Percentiles rank a stretch among this genome's conserved stretches.
Conservation (phyloP, 2,797 vertebrate species). For the Platalea minor region DNA sequence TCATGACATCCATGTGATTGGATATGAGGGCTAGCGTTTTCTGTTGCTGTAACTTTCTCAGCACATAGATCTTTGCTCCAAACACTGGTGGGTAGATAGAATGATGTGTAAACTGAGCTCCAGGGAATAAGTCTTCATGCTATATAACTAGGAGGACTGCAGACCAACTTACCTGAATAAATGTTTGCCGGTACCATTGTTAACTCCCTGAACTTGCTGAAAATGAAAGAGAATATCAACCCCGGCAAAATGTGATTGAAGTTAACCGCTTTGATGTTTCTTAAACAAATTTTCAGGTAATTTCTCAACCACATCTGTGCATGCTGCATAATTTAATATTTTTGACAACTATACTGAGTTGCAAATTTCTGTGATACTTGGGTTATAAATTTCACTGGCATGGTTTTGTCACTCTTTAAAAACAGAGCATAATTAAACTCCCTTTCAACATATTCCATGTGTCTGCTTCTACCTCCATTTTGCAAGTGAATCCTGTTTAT, state of each 20-base stretch:
- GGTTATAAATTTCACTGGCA: constrained; percentile 45
- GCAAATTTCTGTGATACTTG: constrained; percentile 53
- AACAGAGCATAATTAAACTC: neutral
- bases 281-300: constrained; percentile 36
- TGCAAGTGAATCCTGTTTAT: constrained; percentile 38
- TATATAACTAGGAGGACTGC: neutral
- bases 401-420: constrained; percentile 44
- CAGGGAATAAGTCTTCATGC: neutral
- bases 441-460: neutral
- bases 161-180: neutral
- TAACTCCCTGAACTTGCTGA: constrained; percentile 17
- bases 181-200: neutral
- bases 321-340: constrained; percentile 46
- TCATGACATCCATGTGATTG: neutral
- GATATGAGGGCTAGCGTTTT: neutral
- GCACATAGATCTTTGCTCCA: neutral
- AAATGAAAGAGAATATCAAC: constrained; percentile 23
- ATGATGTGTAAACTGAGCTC: neutral
- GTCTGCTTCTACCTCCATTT: constrained; percentile 12
- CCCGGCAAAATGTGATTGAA: constrained; percentile 20
- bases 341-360: constrained; percentile 53
- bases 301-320: constrained; percentile 27
- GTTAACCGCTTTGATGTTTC: constrained; percentile 19
- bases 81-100: neutral
- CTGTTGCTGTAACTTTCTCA: neutral